Evolutionary conservation across 1,140 invertebrate genomes (phyloP).

Genomic region (Drosophila tristis): DNA sequence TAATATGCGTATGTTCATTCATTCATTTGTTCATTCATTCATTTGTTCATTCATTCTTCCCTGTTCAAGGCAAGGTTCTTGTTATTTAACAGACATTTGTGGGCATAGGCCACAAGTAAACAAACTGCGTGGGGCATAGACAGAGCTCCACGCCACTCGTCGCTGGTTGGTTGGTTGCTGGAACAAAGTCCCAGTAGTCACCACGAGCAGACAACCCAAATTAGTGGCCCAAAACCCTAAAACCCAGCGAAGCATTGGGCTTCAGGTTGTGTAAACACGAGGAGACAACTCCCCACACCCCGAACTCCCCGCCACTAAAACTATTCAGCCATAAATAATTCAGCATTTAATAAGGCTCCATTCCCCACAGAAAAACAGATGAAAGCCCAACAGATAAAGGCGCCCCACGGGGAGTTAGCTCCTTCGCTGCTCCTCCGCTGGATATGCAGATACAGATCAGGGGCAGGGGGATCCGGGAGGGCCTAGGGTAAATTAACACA

Average conservation of each 20-base stretch:
- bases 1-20: constrained; percentile 30
- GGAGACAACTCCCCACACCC: not conserved
- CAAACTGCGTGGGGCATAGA: constrained; percentile 27
- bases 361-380: not conserved
- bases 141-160: not conserved
- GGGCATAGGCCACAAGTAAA: constrained; percentile 31
- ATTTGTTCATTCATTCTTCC: constrained; percentile 1
- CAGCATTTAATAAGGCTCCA: constrained; percentile 45
- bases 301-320: not conserved
- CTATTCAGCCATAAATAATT: constrained; percentile 38
- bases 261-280: constrained; percentile 45
- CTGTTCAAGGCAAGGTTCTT: constrained; percentile 27
- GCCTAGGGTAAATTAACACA: constrained; percentile 41
- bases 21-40: not conserved
- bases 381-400: constrained; percentile 25
- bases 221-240: constrained; percentile 31
- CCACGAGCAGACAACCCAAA: constrained; percentile 21
- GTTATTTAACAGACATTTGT: constrained; percentile 56
- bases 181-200: constrained; percentile 18
- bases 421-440: no score
- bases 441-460: no score
- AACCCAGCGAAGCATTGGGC: constrained; percentile 46
- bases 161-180: not conserved
- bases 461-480: constrained; percentile 1
- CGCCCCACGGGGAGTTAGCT: no score